Base-by-base conservation (phyloP, 2,888 invertebrate genomes). In the Hydraecia micacea region DNA sequence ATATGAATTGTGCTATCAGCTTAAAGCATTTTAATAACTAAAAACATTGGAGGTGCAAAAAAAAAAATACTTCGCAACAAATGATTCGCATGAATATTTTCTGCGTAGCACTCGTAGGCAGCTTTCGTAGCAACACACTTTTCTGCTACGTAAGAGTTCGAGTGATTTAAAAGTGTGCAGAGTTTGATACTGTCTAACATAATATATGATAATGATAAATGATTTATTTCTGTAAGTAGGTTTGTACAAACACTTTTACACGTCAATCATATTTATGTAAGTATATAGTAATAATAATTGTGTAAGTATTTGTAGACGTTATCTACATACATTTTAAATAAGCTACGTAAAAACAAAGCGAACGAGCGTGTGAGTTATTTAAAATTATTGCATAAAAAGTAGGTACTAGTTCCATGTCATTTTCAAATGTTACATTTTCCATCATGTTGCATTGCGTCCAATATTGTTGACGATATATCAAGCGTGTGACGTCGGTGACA, bases 71-170 rank as follows among this genome's bases (percentile, higher is more conserved):
- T n/a, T 18, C 8, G 3, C 18, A 55, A 18, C 9, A 32, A 74
- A 9, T 4, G 1, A 25, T 42, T 42, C 13, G 5, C 7, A 18
- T 18, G 13, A 75, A 49, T 60, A 0, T 18, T 49, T 28, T 67
- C 28, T 36, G 49, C 80, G 79, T 67, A 77, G 77, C 67, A 25
- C 18, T 79, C 58, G 58, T 79, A 77, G 69, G 15, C 75, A 36
- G 25, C 32, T 69, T 60, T 80, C 80, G 80, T 62, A 77, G 80
- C 69, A 52, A n/a, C 2, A 63, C 18, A 6, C 1, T 36, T 39
- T 25, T 15, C 18, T 52, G 39, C n/a, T 52, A 62, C 46, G 77
- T 28, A 18, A 18, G 1, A n/a, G 9, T 32, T 32, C 39, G 5
- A 46, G 13, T 25, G 25, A 69, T 70, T 18, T 36, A n/a, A n/a